These are phyloP conservation scores for Lobophora halterata DNA, from an alignment of 2,888 invertebrate species.

Conservation along the genomic window DNA sequence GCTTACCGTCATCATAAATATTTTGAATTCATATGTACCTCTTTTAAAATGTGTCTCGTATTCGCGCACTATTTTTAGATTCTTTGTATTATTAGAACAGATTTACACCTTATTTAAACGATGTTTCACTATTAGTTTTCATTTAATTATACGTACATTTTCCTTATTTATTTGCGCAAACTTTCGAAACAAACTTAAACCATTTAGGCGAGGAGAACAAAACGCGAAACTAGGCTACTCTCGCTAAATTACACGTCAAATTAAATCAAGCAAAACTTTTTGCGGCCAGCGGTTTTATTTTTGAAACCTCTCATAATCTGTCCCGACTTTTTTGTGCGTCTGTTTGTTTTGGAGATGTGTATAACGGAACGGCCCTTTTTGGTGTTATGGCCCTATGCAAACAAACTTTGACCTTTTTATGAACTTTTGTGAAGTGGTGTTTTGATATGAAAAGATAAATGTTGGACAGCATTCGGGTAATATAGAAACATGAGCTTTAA, in stretches of 20 bases:
- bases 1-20: too few relatives aligned
- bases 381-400: constrained; percentile 18
- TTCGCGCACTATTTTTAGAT: too few relatives aligned
- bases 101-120: too few relatives aligned
- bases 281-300: constrained; percentile 28
- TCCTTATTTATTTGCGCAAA: not conserved
- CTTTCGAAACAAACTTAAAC: constrained; percentile 3
- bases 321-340: constrained; percentile 21
- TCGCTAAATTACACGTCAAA: constrained; percentile 23
- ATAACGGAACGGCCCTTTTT: constrained; percentile 15
- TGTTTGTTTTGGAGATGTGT: constrained; percentile 22
- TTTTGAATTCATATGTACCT: too few relatives aligned
- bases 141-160: not conserved
- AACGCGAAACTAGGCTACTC: not conserved
- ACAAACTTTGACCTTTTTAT: constrained; percentile 13
- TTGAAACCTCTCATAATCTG: constrained; percentile 30
- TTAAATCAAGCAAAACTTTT: constrained; percentile 29
- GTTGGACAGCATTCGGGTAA: not conserved
- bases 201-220: constrained; percentile 2
- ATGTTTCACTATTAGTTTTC: not conserved
- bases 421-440: constrained; percentile 7
- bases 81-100: too few relatives aligned
- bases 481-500: not conserved
- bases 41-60: too few relatives aligned
- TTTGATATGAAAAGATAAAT: not conserved